These are phyloP conservation scores for Steinernema scapterisci DNA, from an alignment of 2,888 invertebrate genomes.

Conservation along the genomic window DNA sequence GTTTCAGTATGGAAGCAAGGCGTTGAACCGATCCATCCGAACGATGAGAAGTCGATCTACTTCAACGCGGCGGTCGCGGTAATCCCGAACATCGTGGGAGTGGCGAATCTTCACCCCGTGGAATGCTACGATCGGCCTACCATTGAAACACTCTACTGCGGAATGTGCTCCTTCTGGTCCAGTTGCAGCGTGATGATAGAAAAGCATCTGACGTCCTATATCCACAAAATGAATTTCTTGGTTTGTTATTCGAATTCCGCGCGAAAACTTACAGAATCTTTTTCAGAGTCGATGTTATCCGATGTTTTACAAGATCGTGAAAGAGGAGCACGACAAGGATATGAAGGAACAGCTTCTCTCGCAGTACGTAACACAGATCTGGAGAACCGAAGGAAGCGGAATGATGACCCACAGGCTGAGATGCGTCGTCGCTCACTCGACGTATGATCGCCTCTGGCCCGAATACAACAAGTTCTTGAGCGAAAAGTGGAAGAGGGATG, in stretches of 20 bases:
- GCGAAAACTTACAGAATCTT: too few relatives aligned
- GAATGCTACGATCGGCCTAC: background rate
- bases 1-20: conserved; percentile 26
- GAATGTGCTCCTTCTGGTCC: conserved; percentile 24
- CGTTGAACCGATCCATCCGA: conserved; percentile 2
- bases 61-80: background rate
- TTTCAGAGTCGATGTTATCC: background rate
- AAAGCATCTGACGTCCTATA: conserved; percentile 16
- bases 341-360: conserved; percentile 14
- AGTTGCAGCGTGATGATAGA: background rate
- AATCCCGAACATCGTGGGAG: conserved; percentile 12
- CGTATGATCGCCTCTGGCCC: background rate
- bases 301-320: conserved; percentile 27
- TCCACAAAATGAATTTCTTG: conserved; percentile 13
- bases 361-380: conserved; percentile 19
- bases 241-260: too few relatives aligned
- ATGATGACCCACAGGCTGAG: conserved; percentile 18
- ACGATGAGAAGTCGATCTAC: conserved; percentile 12
- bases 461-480: background rate
- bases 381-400: conserved; percentile 16
- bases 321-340: conserved; percentile 10
- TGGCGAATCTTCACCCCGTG: background rate
- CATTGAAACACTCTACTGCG: conserved; percentile 12
- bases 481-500: conserved; percentile 9
- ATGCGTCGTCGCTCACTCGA: background rate